These are phyloP conservation scores for Nephrotoma flavescens DNA, from an alignment of 2,888 invertebrate species.

Conservation along the genomic window DNA sequence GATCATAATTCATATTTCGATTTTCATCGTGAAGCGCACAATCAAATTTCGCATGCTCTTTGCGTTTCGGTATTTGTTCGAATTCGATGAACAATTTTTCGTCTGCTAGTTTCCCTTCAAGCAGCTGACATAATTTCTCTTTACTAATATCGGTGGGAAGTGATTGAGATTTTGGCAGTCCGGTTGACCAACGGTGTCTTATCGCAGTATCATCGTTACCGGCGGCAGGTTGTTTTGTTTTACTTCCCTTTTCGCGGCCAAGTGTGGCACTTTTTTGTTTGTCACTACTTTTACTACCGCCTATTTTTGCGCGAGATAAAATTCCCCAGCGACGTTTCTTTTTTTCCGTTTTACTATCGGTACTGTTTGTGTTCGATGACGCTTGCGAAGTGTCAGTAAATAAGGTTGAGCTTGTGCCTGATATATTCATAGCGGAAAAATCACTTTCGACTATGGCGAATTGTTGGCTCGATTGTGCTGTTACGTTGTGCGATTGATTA, in stretches of 20 bases:
- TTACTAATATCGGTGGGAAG: constrained; percentile 62
- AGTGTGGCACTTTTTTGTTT: constrained; percentile 51
- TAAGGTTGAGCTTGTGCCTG: neutral
- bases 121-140: constrained; percentile 56
- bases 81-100: constrained; percentile 69
- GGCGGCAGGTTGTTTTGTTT: constrained; percentile 29
- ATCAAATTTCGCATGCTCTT: constrained; percentile 50
- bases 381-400: neutral
- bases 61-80: constrained; percentile 66
- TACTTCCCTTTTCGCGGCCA: constrained; percentile 44
- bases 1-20: constrained; percentile 32
- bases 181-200: constrained; percentile 57
- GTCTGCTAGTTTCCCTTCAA: constrained; percentile 54
- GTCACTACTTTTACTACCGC: constrained; percentile 41
- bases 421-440: neutral
- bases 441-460: neutral
- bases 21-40: constrained; percentile 63
- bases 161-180: constrained; percentile 51
- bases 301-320: constrained; percentile 26
- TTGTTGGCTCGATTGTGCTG: neutral
- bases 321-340: constrained; percentile 49
- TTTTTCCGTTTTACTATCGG: constrained; percentile 39
- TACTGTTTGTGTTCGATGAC: constrained; percentile 22
- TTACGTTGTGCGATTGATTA: neutral
- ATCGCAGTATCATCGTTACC: constrained; percentile 34